Evolutionary conservation across 2,113 vertebrate genomes (phyloP), one percentile per base, ranked within the genome.

Genomic region (Macroglossus sobrinus): DNA sequence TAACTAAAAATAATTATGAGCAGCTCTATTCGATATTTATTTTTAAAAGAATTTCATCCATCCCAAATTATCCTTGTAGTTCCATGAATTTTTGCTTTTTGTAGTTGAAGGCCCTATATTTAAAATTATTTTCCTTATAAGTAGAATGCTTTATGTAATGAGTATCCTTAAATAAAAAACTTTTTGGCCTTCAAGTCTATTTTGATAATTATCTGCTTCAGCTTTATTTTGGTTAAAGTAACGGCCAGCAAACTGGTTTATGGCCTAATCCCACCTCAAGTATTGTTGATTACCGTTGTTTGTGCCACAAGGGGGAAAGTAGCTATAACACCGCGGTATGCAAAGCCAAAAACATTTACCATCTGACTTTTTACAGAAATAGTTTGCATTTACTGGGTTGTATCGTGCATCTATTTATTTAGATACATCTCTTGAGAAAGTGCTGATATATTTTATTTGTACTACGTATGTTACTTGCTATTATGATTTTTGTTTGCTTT

Each of bases 11-110:
- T 61, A 82, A 82, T 86, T 66, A 64, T 30, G 57, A 53, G 30
- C 53, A 45, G 38, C 14, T 13, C 53, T 88, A 82, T 64, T 82
- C 33, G 21, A 12, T 74, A 53, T 30, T 68, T 81, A 74, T 4
- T 40, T 91, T 63, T 72, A 82, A 81, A 94, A 96, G 28, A 68
- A 82, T 78, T 78, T 71, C 53, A 88, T n/a, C 35, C 16, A 76
- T 82, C 43, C 26, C 35, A 78, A 38, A 55, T 71, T 63, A 78
- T 14, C 53, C 16, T 69, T 35, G 38, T 61, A 72, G 59, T 75
- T 85, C 50, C 40, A 59, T 30, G 35, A n/a, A 64, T 72, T 57
- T 85, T 72, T 86, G 35, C 74, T 38, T 64, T 71, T 21, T 80
- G 64, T 38, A 5, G 5, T 72, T 91, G 14, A 40, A 76, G 47